Conservation (phyloP, 2,797 vertebrate genomes). For the Eurystomus glaucurus region DNA sequence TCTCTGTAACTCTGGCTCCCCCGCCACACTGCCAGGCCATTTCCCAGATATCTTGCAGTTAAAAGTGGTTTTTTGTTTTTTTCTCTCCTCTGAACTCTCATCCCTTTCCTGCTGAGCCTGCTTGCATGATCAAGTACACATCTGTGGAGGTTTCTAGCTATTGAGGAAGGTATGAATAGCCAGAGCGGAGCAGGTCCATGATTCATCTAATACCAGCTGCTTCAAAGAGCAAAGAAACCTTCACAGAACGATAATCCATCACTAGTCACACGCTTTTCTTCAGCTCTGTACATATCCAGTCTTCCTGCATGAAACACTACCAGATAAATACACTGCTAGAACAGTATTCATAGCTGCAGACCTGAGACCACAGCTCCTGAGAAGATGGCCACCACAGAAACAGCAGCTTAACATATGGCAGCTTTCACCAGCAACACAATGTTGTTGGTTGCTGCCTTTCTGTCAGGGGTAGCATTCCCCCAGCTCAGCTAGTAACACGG, state of each 20-base stretch:
- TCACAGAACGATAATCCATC: background rate
- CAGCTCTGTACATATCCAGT: background rate
- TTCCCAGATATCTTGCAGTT: background rate
- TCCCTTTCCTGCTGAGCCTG: background rate
- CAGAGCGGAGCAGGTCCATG: background rate
- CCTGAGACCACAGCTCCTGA: background rate
- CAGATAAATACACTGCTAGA: background rate
- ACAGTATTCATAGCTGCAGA: background rate
- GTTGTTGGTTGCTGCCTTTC: background rate
- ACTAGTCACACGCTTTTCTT: background rate
- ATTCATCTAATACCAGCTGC: background rate
- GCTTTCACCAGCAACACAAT: background rate
- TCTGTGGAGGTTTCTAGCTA: background rate
- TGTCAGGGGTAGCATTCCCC: accelerated
- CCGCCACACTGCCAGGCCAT: background rate
- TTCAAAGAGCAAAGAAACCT: background rate
- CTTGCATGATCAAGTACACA: accelerated
- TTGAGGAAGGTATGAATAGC: background rate
- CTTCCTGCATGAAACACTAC: background rate
- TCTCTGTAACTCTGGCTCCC: background rate
- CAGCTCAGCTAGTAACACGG: background rate
- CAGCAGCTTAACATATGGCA: accelerated
- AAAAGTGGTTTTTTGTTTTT: background rate
- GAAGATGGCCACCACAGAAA: background rate
- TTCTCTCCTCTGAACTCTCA: background rate